A percentile compares a stretch with the other conserved stretches of the same genome.
These are phyloP conservation scores for Dysidea cf. avara DNA, from an alignment of 37 sponge, comb jelly and placozoan species.

Conservation along the genomic window DNA sequence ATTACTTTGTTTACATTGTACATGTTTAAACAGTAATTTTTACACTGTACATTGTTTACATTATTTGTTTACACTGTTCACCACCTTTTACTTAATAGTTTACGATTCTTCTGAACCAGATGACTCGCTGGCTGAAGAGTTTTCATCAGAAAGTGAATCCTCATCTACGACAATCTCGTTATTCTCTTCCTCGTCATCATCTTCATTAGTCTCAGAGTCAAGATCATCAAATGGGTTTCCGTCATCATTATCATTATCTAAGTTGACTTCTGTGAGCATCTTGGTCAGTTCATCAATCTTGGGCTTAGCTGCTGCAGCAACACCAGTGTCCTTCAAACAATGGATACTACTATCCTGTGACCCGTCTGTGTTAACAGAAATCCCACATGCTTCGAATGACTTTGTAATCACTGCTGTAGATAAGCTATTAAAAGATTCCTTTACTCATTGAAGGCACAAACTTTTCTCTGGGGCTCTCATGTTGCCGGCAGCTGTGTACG, in stretches of 20 bases:
- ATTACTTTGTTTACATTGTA: too few species aligned
- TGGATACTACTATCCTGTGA: slow-evolving; percentile 37
- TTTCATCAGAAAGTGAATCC: too few species aligned
- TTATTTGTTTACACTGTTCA: too few species aligned
- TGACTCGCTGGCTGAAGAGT: too few species aligned
- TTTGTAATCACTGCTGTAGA: slow-evolving; percentile 30
- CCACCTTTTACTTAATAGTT: too few species aligned
- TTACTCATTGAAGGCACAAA: slow-evolving; percentile 39
- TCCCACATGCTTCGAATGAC: slow-evolving; percentile 55
- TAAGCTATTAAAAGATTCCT: slow-evolving; percentile 37
- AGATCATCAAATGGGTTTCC: slow-evolving; percentile 18
- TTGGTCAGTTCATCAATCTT: not conserved
- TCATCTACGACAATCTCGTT: too few species aligned
- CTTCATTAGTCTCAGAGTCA: too few species aligned
- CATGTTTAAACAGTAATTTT: too few species aligned
- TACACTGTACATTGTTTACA: too few species aligned
- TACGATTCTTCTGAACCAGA: too few species aligned
- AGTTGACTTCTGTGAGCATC: too few species aligned
- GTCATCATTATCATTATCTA: not conserved
- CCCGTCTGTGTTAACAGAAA: slow-evolving; percentile 25
- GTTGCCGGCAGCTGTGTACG: slow-evolving; percentile 55
- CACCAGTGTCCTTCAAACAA: slow-evolving; percentile 38
- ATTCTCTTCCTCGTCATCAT: too few species aligned
- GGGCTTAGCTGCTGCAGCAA: slow-evolving; percentile 22
- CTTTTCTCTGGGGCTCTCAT: slow-evolving; percentile 44